phyloP scores from a whole-genome alignment of 2,888 invertebrate species.

The Pachymerium ferrugineum region DNA sequence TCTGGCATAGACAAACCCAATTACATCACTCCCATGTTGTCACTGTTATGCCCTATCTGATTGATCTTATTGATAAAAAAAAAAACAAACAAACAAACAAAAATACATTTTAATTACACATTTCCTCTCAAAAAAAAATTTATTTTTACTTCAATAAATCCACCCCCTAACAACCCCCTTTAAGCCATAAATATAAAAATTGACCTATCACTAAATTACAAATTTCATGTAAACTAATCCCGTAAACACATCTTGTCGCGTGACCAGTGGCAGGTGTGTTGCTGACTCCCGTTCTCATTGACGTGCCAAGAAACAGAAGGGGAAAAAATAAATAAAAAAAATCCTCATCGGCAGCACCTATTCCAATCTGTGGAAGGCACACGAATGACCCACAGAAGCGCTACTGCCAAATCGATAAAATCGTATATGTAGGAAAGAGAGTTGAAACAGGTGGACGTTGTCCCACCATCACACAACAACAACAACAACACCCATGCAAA shows the following conservation, averaged over 20 bases:
- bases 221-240: conserved; percentile 1
- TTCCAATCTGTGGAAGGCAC: conserved; percentile 17
- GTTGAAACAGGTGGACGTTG: conserved; percentile 13
- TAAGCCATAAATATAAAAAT: not conserved
- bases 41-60: not conserved
- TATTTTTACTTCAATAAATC: no score
- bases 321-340: not conserved
- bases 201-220: not conserved
- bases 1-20: not conserved
- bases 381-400: conserved; percentile 2
- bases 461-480: conserved; percentile 21
- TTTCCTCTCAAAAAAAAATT: no score
- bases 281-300: conserved; percentile 16
- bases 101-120: not conserved
- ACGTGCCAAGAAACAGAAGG: not conserved
- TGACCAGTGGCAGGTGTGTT: conserved; percentile 10
- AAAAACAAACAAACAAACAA: not conserved
- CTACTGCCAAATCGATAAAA: not conserved
- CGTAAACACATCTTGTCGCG: conserved; percentile 10
- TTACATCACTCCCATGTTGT: conserved; percentile 10
- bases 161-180: no score
- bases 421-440: conserved; percentile 11
- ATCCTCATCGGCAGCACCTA: conserved; percentile 2
- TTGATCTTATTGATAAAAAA: not conserved
- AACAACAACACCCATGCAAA: not conserved